These are phyloP conservation scores for Microctonus hyperodae DNA, from an alignment of 2,888 invertebrate genomes.

Conservation along the genomic window DNA sequence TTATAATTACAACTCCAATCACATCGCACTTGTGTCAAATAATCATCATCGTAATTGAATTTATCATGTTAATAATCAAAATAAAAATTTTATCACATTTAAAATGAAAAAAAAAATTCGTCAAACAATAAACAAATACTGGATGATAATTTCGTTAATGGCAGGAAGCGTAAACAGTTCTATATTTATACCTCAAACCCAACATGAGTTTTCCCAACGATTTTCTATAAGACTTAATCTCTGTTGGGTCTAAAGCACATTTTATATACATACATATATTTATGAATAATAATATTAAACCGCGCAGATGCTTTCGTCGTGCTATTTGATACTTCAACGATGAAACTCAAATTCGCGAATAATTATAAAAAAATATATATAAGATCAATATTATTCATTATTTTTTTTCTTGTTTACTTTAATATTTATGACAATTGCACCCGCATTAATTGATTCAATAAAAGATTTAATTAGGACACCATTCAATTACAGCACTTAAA, in stretches of 20 bases:
- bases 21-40: not conserved
- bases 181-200: conserved; percentile 1
- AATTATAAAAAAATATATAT: conserved; percentile 21
- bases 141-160: conserved; percentile 22
- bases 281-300: not conserved
- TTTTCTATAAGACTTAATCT: too few species aligned
- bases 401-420: not conserved
- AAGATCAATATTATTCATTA: not conserved
- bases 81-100: not conserved
- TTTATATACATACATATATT: not conserved
- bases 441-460: conserved; percentile 1
- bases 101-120: not conserved
- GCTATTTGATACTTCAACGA: not conserved
- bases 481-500: not conserved
- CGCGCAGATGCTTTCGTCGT: not conserved
- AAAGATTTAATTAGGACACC: not conserved
- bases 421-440: conserved; percentile 9
- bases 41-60: too few species aligned
- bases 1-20: not conserved
- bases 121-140: conserved; percentile 9
- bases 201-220: too few species aligned
- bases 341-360: conserved; percentile 16
- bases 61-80: not conserved
- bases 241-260: too few species aligned
- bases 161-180: conserved; percentile 26